A percentile compares a stretch with the other conserved stretches of the same genome.
Evolutionary conservation across 2,888 invertebrate genomes (phyloP).

Genomic region (Lamellibrachia columna): DNA sequence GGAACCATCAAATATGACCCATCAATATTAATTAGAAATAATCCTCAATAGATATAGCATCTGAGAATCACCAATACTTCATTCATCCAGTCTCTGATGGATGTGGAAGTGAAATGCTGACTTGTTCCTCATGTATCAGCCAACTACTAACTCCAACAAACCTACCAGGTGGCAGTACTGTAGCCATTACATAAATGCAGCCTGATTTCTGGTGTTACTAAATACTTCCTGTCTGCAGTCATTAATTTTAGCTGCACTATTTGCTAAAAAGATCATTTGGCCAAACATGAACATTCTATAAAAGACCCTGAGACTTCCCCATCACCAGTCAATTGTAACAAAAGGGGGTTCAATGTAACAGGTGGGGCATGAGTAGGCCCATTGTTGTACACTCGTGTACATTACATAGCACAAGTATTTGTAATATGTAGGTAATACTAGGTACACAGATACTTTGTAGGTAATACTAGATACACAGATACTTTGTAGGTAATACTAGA

Average conservation of each 20-base stretch:
- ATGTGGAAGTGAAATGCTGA: neutral
- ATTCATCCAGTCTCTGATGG: neutral
- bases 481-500: no score
- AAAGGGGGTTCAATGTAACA: neutral
- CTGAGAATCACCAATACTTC: neutral
- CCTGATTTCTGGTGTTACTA: neutral
- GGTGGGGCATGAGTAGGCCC: neutral
- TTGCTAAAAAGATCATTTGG: neutral
- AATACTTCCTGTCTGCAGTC: neutral
- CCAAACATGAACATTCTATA: neutral
- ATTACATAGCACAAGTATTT: neutral
- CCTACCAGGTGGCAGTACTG: neutral
- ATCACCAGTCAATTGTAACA: neutral
- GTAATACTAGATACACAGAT: no score
- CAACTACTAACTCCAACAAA: neutral
- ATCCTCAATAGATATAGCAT: neutral
- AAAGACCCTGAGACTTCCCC: neutral
- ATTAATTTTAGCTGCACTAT: neutral
- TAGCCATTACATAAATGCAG: neutral
- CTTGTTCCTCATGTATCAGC: neutral
- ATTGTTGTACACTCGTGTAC: no score
- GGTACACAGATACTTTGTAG: neutral
- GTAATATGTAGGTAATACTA: neutral
- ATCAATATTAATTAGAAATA: no score
- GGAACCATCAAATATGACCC: no score